Evolutionary conservation across 2,888 invertebrate genomes (phyloP).

Genomic region (Drosophila prostipennis): DNA sequence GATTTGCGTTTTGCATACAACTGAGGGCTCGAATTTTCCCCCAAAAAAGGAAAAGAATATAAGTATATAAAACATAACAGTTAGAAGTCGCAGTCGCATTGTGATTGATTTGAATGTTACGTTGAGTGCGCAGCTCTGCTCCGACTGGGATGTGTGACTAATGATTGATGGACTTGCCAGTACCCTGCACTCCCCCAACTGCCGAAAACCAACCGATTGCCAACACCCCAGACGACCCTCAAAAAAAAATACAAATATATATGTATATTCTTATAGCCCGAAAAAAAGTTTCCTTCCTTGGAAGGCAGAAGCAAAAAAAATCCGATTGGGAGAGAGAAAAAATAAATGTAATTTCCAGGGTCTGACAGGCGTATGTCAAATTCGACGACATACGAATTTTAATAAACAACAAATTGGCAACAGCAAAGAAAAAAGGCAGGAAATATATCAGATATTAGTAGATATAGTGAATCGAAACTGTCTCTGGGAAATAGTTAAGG

Average conservation of each 20-base stretch:
- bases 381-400: conserved; percentile 79
- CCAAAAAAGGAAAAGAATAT: conserved; percentile 6
- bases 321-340: conserved; percentile 26
- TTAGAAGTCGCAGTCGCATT: conserved; percentile 58
- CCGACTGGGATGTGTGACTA: conserved; percentile 64
- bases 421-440: background rate
- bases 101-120: conserved; percentile 82
- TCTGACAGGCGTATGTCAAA: conserved; percentile 77
- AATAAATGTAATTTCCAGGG: conserved; percentile 70
- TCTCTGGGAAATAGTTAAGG: too few species aligned
- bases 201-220: background rate
- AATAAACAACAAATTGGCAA: conserved; percentile 53
- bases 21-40: conserved; percentile 21
- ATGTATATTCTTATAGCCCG: conserved; percentile 9
- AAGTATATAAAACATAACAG: conserved; percentile 41
- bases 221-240: conserved; percentile 46
- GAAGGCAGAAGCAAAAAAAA: conserved; percentile 23
- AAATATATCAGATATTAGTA: conserved; percentile 1
- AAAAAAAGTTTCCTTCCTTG: conserved; percentile 43
- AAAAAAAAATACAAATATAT: conserved; percentile 11
- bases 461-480: background rate
- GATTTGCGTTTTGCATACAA: conserved; percentile 66
- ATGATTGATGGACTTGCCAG: conserved; percentile 75
- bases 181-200: conserved; percentile 11
- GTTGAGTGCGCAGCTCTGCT: conserved; percentile 69